Percentiles rank a stretch among this genome's conserved stretches.
Conservation (phyloP, 2,888 invertebrate genomes). For the Pterobdella sp. region DNA sequence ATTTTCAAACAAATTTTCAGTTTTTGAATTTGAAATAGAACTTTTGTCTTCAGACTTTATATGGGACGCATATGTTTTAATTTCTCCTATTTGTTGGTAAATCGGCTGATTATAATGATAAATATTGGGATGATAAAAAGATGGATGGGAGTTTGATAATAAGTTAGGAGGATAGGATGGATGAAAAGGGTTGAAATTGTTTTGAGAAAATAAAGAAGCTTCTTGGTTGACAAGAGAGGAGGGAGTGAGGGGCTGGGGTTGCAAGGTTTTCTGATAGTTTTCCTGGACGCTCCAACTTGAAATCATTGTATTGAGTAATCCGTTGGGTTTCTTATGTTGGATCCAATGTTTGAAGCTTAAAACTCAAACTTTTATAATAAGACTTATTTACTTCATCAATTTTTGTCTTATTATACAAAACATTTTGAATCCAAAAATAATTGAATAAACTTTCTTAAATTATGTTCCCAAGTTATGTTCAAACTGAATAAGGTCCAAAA, state of each 20-base stretch:
- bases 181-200: constrained; percentile 14
- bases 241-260: background rate
- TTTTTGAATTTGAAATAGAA: background rate
- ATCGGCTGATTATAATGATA: background rate
- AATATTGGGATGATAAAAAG: constrained; percentile 3
- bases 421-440: too few species aligned
- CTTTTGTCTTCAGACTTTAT: background rate
- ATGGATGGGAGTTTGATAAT: background rate
- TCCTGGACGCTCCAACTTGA: constrained; percentile 7
- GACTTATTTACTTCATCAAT: too few species aligned
- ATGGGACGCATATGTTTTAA: background rate
- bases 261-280: background rate
- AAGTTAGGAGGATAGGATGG: background rate
- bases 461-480: too few species aligned
- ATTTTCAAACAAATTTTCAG: background rate
- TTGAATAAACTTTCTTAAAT: too few species aligned
- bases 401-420: too few species aligned
- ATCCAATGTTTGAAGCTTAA: too few species aligned
- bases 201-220: background rate
- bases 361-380: too few species aligned
- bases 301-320: background rate
- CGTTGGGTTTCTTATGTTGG: too few species aligned
- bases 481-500: too few species aligned
- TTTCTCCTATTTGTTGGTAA: constrained; percentile 25
- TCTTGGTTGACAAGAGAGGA: background rate